Evolutionary conservation across 1,140 invertebrate species (phyloP).

Genomic region (Sogatella furcifera): DNA sequence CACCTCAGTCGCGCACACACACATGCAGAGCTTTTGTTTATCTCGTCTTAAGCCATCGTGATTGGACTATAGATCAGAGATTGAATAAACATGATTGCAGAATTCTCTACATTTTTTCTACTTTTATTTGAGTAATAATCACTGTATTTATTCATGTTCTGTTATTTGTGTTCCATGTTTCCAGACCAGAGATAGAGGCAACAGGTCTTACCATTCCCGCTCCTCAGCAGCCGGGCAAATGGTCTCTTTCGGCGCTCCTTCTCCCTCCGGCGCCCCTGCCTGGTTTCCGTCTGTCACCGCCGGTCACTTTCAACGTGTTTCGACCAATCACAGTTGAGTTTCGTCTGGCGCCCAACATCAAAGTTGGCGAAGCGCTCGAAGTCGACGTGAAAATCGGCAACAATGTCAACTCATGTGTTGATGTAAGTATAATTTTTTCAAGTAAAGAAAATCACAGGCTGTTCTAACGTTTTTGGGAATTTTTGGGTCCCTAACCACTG

Average conservation of each 20-base stretch:
- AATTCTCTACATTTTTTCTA: too few relatives aligned
- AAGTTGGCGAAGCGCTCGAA: constrained; percentile 47
- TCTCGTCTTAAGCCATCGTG: too few relatives aligned
- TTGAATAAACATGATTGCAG: too few relatives aligned
- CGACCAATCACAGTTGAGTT: constrained; percentile 46
- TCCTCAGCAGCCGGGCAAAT: constrained; percentile 44
- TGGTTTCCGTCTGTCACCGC: constrained; percentile 42
- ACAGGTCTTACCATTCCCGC: constrained; percentile 41
- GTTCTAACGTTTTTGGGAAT: too few relatives aligned
- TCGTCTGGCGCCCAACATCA: constrained; percentile 39
- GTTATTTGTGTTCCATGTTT: constrained; percentile 13
- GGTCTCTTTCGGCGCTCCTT: constrained; percentile 45
- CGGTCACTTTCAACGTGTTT: constrained; percentile 42
- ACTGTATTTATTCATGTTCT: background rate
- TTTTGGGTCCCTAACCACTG: too few relatives aligned
- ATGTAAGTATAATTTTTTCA: too few relatives aligned
- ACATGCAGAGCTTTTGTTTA: too few relatives aligned
- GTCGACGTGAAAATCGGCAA: constrained; percentile 52
- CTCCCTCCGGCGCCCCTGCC: constrained; percentile 32
- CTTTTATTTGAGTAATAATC: too few relatives aligned
- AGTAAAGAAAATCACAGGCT: too few relatives aligned
- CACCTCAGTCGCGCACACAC: too few relatives aligned
- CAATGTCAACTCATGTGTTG: constrained; percentile 52
- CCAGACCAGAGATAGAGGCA: constrained; percentile 31
- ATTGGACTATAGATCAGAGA: too few relatives aligned